phyloP scores from a whole-genome alignment of 2,888 invertebrate species.

The Mesopsocus fuscifrons region DNA sequence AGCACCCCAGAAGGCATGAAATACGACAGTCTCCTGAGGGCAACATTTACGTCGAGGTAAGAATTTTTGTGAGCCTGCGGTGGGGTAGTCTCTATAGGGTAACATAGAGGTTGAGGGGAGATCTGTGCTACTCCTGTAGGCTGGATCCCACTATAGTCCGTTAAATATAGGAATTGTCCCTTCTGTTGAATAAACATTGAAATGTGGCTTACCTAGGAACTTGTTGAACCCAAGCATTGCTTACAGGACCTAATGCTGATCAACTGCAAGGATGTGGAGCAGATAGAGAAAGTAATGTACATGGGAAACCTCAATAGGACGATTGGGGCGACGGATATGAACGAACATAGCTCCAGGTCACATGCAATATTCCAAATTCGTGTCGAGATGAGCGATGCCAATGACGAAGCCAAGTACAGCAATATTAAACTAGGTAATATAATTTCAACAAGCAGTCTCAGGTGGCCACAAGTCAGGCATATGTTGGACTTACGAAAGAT shows the following conservation, averaged over 20 bases:
- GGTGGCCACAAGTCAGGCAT: no score
- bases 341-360: conserved; percentile 92
- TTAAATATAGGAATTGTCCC: no score
- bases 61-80: no score
- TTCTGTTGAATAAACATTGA: no score
- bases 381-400: conserved; percentile 52
- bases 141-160: no score
- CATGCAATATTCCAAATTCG: conserved; percentile 98
- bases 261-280: conserved; percentile 31
- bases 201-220: no score
- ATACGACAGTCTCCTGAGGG: conserved; percentile 3
- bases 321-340: conserved; percentile 94
- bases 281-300: conserved; percentile 38
- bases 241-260: conserved; percentile 5
- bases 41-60: conserved; percentile 2
- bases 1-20: conserved; percentile 8
- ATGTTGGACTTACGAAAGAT: no score
- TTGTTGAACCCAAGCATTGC: no score
- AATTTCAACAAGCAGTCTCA: no score
- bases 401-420: background rate
- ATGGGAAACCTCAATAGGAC: conserved; percentile 83
- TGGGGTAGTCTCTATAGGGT: no score
- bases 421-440: conserved; percentile 7
- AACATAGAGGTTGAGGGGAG: no score
- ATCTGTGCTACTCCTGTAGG: no score